phyloP scores from a whole-genome alignment of 2,888 invertebrate genomes.

The Amphipoea oculea region DNA sequence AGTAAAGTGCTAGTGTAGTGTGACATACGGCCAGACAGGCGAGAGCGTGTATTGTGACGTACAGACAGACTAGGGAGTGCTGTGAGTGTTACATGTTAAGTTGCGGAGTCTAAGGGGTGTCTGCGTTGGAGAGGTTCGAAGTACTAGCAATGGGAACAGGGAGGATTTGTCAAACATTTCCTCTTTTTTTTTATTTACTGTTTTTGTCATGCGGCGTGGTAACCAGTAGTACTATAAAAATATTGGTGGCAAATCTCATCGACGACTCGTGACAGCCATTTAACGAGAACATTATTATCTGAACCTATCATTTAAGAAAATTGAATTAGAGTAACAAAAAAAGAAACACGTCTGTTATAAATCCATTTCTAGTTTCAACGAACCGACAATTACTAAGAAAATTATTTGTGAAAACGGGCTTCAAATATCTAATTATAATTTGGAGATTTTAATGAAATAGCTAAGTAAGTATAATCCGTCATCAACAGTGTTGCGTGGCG shows the following conservation, averaged over 20 bases:
- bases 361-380: background rate
- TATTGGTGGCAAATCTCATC: background rate
- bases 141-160: slow-evolving; percentile 18
- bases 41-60: slow-evolving; percentile 42
- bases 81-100: slow-evolving; percentile 44
- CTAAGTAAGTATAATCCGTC: slow-evolving; percentile 25
- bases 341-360: background rate
- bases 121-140: slow-evolving; percentile 22
- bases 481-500: slow-evolving; percentile 38
- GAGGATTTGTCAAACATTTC: slow-evolving; percentile 25
- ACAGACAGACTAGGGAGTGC: slow-evolving; percentile 48
- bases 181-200: background rate
- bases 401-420: background rate
- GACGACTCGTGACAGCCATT: background rate
- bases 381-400: background rate
- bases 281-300: background rate
- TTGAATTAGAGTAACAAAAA: background rate
- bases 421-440: background rate
- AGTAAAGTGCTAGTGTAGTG: slow-evolving; percentile 60
- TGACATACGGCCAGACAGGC: slow-evolving; percentile 45
- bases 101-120: slow-evolving; percentile 24
- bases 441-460: background rate
- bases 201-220: background rate
- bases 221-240: too few species aligned
- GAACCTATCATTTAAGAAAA: too few species aligned